Base-by-base conservation (phyloP, 2,888 invertebrate genomes). In the Xestia c-nigrum region DNA sequence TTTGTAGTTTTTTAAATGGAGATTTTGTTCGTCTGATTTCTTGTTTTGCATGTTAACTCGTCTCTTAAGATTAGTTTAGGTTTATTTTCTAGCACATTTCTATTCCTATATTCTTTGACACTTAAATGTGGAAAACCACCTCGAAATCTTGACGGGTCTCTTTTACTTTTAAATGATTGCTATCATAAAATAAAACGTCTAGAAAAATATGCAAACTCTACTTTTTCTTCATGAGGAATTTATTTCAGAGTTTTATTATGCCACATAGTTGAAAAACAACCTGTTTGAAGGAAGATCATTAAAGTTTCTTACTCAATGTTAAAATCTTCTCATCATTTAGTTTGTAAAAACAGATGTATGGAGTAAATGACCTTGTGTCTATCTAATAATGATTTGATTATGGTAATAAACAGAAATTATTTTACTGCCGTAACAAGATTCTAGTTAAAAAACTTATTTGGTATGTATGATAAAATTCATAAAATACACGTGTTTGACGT, bases 281-380 rank as follows among this genome's bases (percentile, higher is more conserved):
- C 43, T 43, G 16, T 69, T 83, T 38, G 9, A 47, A 74, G 61
- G n/a, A n/a, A n/a, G n/a, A 46, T 70, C 52, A 61, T 73, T 67
- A 72, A 38, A 38, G 59, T 72, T 68, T 72, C 14, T 64, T 24
- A 66, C 5, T 72, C 59, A 74, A 55, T 65, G 61, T 65, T 55
- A 72, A 66, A 63, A 74, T 76, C 21, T 78, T 84, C 81, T 74
- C 78, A 81, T 67, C 0, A 63, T 72, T 81, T 52, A 50, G 19
- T 78, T 73, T 6, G 64, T 70, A 76, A 84, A 78, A 84, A 76
- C 61, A 65, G 50, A 14, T 65, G 38, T 61, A 52, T 66, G 14
- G 12, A 74, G 31, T 72, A 61, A 73, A 75, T 55, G 64, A 64
- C 81, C 84, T 84, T 81, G 76, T 57, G 6, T 66, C 12, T 59